Conservation (phyloP, 2,113 vertebrate species). For the Eonycteris spelaea region DNA sequence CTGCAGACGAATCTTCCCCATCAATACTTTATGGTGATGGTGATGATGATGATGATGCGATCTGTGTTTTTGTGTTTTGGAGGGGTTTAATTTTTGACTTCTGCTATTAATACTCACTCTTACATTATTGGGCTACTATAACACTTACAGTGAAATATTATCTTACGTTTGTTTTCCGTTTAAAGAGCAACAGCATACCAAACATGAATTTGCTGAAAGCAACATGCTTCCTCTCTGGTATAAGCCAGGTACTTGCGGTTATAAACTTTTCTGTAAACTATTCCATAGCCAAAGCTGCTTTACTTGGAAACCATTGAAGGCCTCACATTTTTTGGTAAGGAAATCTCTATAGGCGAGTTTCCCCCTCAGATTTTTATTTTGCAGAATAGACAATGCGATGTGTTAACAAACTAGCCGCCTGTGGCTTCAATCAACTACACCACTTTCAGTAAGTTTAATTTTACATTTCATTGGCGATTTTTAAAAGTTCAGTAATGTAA, state of each 20-base stretch:
- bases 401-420: background rate
- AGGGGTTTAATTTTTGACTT: background rate
- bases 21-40: background rate
- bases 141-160: background rate
- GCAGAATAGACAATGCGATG: background rate
- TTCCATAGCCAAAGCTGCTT: background rate
- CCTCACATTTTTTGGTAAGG: background rate
- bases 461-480: background rate
- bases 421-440: fast-evolving
- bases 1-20: background rate
- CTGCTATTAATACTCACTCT: background rate
- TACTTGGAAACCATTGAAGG: background rate
- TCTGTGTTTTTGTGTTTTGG: background rate
- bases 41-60: fast-evolving
- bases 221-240: background rate
- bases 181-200: background rate
- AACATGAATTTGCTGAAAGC: background rate
- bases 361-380: background rate
- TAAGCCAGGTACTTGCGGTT: background rate
- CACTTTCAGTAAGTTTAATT: background rate
- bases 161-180: background rate
- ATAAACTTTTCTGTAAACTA: background rate
- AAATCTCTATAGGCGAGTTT: background rate
- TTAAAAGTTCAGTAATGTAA: background rate
- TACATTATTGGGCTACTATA: background rate